Evolutionary conservation across 2,797 vertebrate genomes (phyloP), one percentile per base, ranked within the genome.

Genomic region (Lophotriccus pileatus): DNA sequence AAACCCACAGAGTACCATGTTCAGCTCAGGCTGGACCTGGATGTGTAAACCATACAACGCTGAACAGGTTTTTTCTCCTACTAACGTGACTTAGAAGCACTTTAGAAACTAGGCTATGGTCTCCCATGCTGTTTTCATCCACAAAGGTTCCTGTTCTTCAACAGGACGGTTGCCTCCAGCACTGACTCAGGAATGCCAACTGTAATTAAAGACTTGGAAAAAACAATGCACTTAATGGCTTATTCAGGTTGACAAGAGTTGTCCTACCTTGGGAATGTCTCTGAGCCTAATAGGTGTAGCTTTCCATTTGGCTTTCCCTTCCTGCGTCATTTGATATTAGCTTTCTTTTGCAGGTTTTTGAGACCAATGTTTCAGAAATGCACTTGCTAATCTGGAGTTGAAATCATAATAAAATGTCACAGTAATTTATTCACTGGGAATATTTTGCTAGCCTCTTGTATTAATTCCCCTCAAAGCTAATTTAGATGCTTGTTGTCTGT

Each of bases 401-500:
- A 95, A 95, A 92, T 90, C 52, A 66, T 82, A 92, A 91, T 72
- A 91, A 94, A 95, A 77, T 82, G 85, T 92, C 94, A 94, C 39
- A 69, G 11, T 92, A 88, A 94, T 91, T 95, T 92, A 87, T 89
- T 96, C 70, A 5, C 64, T 73, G 60, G 73, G 70, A 95, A 80
- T 88, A 92, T 84, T 96, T 93, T 96, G 52, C 30, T 80, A 91
- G 68, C 86, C 90, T 90, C 80, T 82, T 78, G 36, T 94, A 93
- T 70, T 95, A 95, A 93, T 89, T 87, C 52, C 50, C 89, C 84
- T 96, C 93, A 88, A 95, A 93, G 89, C 83, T 92, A 90, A 96
- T 94, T 96, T 96, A 93, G 82, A 83, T 67, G 53, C 76, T 86
- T 88, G 73, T 70, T 91, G 86, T 73, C 85, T 90, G 58, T 93